Base-by-base conservation (phyloP, 2,888 invertebrate species). In the Dolichopus griseipennis region DNA sequence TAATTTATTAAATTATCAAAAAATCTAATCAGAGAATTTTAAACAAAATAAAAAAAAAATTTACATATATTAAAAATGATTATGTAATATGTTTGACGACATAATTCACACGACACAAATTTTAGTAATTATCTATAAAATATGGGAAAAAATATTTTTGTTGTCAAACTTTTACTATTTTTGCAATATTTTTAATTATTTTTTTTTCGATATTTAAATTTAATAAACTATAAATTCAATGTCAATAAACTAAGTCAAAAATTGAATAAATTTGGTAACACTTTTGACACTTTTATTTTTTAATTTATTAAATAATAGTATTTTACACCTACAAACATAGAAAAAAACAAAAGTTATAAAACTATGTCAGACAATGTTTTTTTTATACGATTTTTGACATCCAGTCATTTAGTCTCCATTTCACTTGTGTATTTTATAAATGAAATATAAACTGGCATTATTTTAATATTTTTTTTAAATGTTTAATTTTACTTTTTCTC, bases 191-290 rank as follows among this genome's bases (percentile, higher is more conserved):
- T 41, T 41, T 41, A n/a, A n/a, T 43, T 52, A 52, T 52, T 52
- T 52, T 15, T 43, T 43, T 43, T 43, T 43, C 15, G 8, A n/a
- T n/a, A n/a, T n/a, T n/a, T n/a, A n/a, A n/a, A n/a, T n/a, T n/a
- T n/a, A n/a, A n/a, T n/a, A n/a, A n/a, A 9, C 52, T 12, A 3
- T 52, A 18, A 52, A 52, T 52, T 52, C 52, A 52, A 52, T 52
- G 52, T 52, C 52, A 52, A 52, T 52, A 52, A 52, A 52, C 52
- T 52, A 15, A 52, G 52, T n/a, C n/a, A 52, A 52, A 52, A 52
- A 52, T 52, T 6, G n/a, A 52, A 52, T 52, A 52, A 52, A 52
- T 52, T 52, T 52, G 52, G 18, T 52, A 52, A 52, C 52, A 52
- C 18, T 52, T 52, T 52, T 18, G 52, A 10, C 37, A 37, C 10